Base-by-base conservation (phyloP, 2,797 vertebrate species). In the Margarornis squamiger region DNA sequence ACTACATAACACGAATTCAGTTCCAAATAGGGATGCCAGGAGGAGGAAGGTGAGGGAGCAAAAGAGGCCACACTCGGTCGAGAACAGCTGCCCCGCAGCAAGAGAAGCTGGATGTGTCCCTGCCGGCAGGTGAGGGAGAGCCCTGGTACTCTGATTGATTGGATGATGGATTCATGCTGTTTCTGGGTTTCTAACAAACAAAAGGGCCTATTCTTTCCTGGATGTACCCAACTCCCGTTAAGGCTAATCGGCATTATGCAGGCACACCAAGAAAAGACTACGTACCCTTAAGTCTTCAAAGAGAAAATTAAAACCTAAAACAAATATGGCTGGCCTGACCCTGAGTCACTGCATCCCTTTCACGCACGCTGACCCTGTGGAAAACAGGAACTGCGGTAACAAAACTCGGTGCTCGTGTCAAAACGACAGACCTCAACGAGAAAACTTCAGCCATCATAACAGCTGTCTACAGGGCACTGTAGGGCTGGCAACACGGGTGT, bases 111-210 rank as follows among this genome's bases (percentile, higher is more conserved):
- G 93, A 91, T 87, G 68, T 18, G 29, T 94, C 95, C 76, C 88
- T 65, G 78, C 46, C 27, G 48, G 87, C 87, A 93, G 96, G 96
- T 95, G 91, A 97, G 88, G 90, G 78, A 77, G 79, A 89, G 92
- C 90, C 92, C 86, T 73, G 90, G 88, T 97, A 93, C 95, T 96
- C 89, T 94, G 95, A 95, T 90, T 97, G 96, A 95, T 88, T 92
- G 95, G 92, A 97, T 96, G 96, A 96, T 94, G 96, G 96, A 96
- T 92, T 96, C 97, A 96, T 93, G 94, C 96, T 95, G 96, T 86
- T 97, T 88, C 94, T 91, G 86, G 76, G 83, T 88, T 97, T 87
- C 96, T 81, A 96, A 87, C 93, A 91, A 95, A 97, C 95, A 96
- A 95, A 97, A 94, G 94, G 67, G 88, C 74, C 96, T 91, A 95